A percentile compares a stretch with the other conserved stretches of the same genome.
phyloP scores from a whole-genome alignment of 2,113 vertebrate genomes.

The Eonycteris spelaea region DNA sequence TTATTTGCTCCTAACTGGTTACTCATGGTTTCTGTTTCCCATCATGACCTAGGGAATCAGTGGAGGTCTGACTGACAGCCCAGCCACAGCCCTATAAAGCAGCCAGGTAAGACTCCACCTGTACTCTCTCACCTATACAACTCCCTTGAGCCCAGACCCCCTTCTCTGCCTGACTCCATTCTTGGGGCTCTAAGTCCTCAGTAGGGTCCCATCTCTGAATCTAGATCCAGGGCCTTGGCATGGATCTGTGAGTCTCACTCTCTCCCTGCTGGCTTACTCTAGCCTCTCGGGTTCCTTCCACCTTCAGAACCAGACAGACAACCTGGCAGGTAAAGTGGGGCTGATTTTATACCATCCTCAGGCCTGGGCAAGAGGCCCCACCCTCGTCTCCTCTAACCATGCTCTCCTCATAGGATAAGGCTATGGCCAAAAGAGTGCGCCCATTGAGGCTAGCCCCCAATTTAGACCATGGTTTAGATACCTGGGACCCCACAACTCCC shows the following conservation, averaged over 20 bases:
- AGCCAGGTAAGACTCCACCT: not conserved
- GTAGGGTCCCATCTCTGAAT: not conserved
- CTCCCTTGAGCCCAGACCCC: not conserved
- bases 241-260: not conserved
- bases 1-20: too few species aligned
- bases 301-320: fast-evolving
- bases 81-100: not conserved
- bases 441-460: not conserved
- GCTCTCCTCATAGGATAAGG: not conserved
- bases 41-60: not conserved
- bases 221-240: not conserved
- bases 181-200: not conserved
- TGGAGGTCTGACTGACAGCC: too few species aligned
- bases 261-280: not conserved
- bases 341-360: not conserved
- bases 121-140: not conserved
- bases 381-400: not conserved
- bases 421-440: not conserved
- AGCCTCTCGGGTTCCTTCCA: not conserved
- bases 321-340: too few species aligned
- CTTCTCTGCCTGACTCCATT: not conserved
- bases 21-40: not conserved
- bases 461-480: not conserved
- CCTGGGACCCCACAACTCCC: not conserved
- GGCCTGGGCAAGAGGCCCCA: not conserved